Percentiles rank a stretch among this genome's conserved stretches.
phyloP scores from a whole-genome alignment of 2,888 invertebrate genomes.

The Monoplex corrugatus region DNA sequence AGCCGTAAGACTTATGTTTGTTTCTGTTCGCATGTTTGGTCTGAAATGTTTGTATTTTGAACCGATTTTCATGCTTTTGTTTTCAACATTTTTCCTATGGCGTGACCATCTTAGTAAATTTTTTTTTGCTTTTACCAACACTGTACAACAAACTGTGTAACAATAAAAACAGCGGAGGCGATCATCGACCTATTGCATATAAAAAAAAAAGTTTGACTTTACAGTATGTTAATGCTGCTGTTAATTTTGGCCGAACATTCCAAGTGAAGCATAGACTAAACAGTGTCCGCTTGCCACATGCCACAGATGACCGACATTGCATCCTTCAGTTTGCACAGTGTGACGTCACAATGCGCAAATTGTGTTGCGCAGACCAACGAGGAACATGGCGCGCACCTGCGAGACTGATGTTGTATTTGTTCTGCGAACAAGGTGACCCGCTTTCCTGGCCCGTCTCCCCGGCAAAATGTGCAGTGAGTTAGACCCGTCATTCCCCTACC shows the following conservation, averaged over 20 bases:
- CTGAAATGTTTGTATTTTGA: no score
- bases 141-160: background rate
- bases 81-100: no score
- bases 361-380: slow-evolving; percentile 57
- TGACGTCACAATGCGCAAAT: slow-evolving; percentile 62
- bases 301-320: slow-evolving; percentile 49
- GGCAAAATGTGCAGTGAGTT: slow-evolving; percentile 41
- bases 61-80: no score
- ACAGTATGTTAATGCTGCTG: background rate
- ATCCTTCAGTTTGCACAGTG: slow-evolving; percentile 46
- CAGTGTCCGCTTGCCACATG: slow-evolving; percentile 20
- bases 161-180: background rate
- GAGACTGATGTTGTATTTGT: slow-evolving; percentile 48
- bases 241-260: background rate
- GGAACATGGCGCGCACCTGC: slow-evolving; percentile 61
- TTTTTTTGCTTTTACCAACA: background rate
- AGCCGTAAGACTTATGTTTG: no score
- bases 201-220: background rate
- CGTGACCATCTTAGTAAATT: no score
- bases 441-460: slow-evolving; percentile 40
- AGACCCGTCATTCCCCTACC: slow-evolving; percentile 34
- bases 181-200: background rate
- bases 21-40: no score
- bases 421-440: slow-evolving; percentile 50
- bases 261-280: background rate